Base-by-base conservation (phyloP, 2,797 vertebrate species). In the Busarellus nigricollis region DNA sequence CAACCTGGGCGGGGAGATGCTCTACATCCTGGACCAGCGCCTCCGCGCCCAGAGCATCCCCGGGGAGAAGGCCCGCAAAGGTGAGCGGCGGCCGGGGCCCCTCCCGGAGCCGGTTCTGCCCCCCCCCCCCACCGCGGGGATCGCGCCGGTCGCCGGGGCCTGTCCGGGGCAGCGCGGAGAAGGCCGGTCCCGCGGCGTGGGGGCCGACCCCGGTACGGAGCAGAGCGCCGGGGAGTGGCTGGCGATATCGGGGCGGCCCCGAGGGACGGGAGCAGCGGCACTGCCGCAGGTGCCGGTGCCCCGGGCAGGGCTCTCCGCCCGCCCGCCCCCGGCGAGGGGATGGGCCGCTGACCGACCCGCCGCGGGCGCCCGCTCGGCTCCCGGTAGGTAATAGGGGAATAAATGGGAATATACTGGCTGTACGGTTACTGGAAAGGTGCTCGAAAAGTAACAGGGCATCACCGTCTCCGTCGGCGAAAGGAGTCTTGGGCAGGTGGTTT, bases 1-100 rank as follows among this genome's bases (percentile, higher is more conserved):
- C 91, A 99, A 99, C 96, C 98, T 99, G 80, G 99, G 99, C 14
- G 99, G 99, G 42, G 99, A 99, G 98, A 99, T 99, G 99, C 98
- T 99, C 42, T 99, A 99, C 96, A 99, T 99, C 96, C 98, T 99
- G 98, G 99, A 99, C 98, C 99, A 99, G 97, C 98, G 99, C 35
- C 98, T 99, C 74, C 98, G 99, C 55, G 99, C 99, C 52, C 99
- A 99, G 98, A 99, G 99, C 97, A 99, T 99, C 97, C 99, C 99
- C 3, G 98, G 98, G 18, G 99, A 99, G 96, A 99, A 99, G 97
- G 99, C 99, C 90, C 99, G 98, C 96, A 99, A 99, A 99, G 99
- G 99, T 99, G 98, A 98, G 98, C 50, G 63, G 42, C 22, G 78
- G 65, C 26, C 33, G 55, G 31, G 69, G 21, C 13, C 28, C 13